Percentiles rank a stretch among this genome's conserved stretches.
Conservation (phyloP, 2,797 vertebrate species). For the Lepilemur septentrionalis region DNA sequence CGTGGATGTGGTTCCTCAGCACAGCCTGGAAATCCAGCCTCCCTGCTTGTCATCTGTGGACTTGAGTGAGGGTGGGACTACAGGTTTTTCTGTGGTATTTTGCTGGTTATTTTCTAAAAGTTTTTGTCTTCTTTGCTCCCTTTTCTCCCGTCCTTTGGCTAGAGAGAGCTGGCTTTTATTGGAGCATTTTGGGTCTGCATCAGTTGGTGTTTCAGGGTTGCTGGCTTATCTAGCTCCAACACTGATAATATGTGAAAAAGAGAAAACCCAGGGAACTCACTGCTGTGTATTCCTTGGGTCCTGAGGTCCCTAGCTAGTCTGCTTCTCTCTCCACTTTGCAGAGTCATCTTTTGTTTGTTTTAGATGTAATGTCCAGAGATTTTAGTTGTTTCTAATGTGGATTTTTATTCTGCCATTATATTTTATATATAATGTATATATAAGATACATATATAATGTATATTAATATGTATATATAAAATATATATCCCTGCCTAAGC, state of each 20-base stretch:
- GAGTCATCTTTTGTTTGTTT: neutral
- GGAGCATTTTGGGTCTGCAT: neutral
- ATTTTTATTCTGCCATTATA: neutral
- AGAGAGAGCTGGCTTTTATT: neutral
- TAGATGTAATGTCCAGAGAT: neutral
- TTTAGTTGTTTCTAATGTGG: neutral
- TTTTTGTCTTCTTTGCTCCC: neutral
- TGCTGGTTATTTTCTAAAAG: neutral
- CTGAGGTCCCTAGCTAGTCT: neutral
- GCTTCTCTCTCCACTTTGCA: neutral
- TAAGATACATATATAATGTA: neutral
- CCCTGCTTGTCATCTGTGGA: neutral
- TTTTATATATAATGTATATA: too few relatives aligned
- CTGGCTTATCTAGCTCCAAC: neutral
- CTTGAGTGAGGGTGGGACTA: neutral
- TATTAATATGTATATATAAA: neutral
- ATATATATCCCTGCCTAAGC: neutral
- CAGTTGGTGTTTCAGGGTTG: neutral
- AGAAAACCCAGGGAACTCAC: neutral
- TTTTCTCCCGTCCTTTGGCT: neutral
- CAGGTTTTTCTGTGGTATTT: neutral
- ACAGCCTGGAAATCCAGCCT: neutral
- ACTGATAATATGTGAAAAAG: neutral
- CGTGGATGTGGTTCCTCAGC: neutral
- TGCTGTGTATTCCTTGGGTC: neutral